A percentile compares a stretch with the other conserved stretches of the same genome.
Evolutionary conservation across 2,888 invertebrate species (phyloP).

Genomic region (Amblyjoppa fuscipennis): DNA sequence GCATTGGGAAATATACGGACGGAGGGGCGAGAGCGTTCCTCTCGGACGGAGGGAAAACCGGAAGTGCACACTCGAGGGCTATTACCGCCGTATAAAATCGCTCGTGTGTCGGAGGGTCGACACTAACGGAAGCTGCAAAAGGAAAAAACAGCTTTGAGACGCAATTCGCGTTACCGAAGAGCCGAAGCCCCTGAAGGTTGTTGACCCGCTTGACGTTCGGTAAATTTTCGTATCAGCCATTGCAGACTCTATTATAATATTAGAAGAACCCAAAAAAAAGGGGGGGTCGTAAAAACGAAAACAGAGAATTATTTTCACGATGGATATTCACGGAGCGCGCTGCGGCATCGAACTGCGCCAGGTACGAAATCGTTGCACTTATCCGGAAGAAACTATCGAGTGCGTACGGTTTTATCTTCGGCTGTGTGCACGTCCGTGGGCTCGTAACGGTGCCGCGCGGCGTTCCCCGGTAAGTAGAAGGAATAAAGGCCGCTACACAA

Average conservation of each 20-base stretch:
- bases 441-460: not conserved
- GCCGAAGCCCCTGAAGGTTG: not conserved
- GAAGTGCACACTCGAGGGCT: conserved; percentile 15
- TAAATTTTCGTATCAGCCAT: no score
- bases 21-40: not conserved
- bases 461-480: not conserved
- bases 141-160: not conserved
- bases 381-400: not conserved
- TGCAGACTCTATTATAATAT: no score
- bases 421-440: not conserved
- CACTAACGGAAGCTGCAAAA: not conserved
- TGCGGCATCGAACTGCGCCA: no score
- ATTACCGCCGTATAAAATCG: conserved; percentile 12
- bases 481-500: conserved; percentile 7
- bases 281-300: not conserved
- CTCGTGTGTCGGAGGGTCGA: not conserved
- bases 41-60: conserved; percentile 7
- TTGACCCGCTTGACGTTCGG: no score
- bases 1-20: conserved; percentile 5
- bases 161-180: not conserved
- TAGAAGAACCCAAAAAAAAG: no score
- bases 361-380: not conserved
- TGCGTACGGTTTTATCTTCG: not conserved
- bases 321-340: no score
- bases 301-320: no score